Conservation (phyloP, 2,888 invertebrate genomes). For the Netelia fuscicornis region DNA sequence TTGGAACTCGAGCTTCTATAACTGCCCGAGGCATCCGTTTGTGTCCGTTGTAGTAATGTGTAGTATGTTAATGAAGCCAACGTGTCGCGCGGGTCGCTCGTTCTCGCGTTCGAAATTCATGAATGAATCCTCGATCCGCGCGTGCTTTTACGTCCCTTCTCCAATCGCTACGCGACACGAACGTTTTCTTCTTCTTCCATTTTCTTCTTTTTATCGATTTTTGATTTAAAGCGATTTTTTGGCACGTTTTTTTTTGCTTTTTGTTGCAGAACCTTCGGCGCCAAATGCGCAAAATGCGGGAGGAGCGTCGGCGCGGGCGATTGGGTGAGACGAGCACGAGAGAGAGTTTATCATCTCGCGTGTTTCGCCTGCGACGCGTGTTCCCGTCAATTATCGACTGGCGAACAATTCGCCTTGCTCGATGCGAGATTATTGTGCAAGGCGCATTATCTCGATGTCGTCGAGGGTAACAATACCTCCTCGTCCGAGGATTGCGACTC, state of each 20-base stretch:
- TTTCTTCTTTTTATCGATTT: constrained; percentile 4
- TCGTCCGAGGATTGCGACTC: constrained; percentile 96
- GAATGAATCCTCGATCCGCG: constrained; percentile 73
- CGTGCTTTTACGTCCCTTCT: background rate
- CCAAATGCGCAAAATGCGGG: constrained; percentile 98
- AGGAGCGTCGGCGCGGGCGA: constrained; percentile 97
- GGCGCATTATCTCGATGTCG: constrained; percentile 96
- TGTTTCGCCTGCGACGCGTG: constrained; percentile 99
- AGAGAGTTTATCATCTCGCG: constrained; percentile 98
- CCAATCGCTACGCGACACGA: background rate
- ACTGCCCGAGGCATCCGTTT: constrained; percentile 10
- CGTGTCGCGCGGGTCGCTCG: constrained; percentile 69
- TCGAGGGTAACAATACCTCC: constrained; percentile 94
- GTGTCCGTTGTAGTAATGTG: constrained; percentile 65
- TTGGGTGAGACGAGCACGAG: constrained; percentile 98
- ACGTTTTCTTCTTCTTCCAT: background rate
- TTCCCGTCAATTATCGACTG: constrained; percentile 96
- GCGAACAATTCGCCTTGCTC: constrained; percentile 98
- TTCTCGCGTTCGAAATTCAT: constrained; percentile 74
- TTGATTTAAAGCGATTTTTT: constrained; percentile 10
- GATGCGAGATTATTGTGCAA: constrained; percentile 97
- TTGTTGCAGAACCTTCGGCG: constrained; percentile 94
- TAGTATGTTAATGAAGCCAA: constrained; percentile 79
- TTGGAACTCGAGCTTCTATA: background rate
- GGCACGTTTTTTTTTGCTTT: background rate